Conservation (phyloP, 1,140 invertebrate species). For the Papilio machaon region DNA sequence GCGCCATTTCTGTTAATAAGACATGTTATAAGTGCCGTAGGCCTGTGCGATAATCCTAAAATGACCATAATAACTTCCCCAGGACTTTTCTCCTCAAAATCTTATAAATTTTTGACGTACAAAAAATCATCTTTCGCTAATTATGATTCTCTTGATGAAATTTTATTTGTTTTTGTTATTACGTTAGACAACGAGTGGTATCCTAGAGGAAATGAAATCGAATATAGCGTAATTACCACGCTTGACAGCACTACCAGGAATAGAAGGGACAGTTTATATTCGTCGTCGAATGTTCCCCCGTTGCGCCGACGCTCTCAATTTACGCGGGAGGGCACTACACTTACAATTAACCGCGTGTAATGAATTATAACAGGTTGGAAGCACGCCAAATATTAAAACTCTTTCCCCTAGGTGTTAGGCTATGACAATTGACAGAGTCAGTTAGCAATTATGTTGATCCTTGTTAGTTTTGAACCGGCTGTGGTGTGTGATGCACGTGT, state of each 20-base stretch:
- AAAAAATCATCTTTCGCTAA: too few relatives aligned
- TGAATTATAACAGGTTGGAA: conserved; percentile 69
- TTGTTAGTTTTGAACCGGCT: conserved; percentile 72
- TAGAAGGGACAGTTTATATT: conserved; percentile 75
- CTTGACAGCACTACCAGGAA: conserved; percentile 70
- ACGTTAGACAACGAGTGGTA: neutral
- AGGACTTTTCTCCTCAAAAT: neutral
- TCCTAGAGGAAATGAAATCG: conserved; percentile 9
- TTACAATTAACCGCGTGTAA: conserved; percentile 74
- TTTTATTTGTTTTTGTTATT: neutral
- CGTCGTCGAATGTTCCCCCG: conserved; percentile 73
- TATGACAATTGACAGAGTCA: conserved; percentile 67
- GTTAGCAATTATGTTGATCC: conserved; percentile 71
- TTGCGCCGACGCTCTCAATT: conserved; percentile 71
- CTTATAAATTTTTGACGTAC: neutral
- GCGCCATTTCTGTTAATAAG: neutral
- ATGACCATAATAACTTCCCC: neutral
- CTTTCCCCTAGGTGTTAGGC: conserved; percentile 56
- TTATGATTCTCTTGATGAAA: neutral
- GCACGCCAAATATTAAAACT: conserved; percentile 61
- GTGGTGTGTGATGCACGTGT: conserved; percentile 63
- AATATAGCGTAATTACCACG: conserved; percentile 36
- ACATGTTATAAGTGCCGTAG: neutral
- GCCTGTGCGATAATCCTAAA: neutral
- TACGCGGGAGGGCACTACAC: conserved; percentile 73